Evolutionary conservation across 1,140 invertebrate species (phyloP).

Genomic region (Mesaphorura yosii): DNA sequence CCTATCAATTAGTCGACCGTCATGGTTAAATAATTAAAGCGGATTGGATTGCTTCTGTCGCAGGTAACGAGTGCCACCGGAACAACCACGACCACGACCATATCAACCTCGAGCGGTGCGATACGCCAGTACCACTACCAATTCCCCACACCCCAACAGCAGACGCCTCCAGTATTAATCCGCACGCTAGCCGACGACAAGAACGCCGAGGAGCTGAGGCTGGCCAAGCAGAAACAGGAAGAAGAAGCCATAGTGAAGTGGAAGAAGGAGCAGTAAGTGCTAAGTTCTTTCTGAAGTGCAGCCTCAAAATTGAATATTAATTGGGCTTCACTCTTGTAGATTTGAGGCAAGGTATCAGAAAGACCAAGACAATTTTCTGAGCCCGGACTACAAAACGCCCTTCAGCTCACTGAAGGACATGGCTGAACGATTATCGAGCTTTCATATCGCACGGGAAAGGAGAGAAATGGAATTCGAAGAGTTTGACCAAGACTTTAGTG

Average conservation of each 20-base stretch:
- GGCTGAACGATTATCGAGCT: slow-evolving; percentile 62
- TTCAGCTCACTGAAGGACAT: slow-evolving; percentile 63
- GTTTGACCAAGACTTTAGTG: slow-evolving; percentile 63
- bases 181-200: slow-evolving; percentile 16
- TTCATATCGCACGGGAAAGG: slow-evolving; percentile 66
- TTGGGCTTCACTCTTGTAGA: slow-evolving; percentile 34
- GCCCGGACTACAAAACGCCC: slow-evolving; percentile 63
- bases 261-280: slow-evolving; percentile 28
- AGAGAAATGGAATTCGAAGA: slow-evolving; percentile 55
- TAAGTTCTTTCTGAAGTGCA: too few relatives aligned
- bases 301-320: slow-evolving; percentile 5
- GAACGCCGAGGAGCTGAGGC: slow-evolving; percentile 22
- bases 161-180: not conserved
- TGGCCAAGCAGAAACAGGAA: slow-evolving; percentile 19
- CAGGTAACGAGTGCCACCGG: slow-evolving; percentile 6
- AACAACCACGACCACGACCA: not conserved
- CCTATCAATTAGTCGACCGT: too few relatives aligned
- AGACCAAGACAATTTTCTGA: slow-evolving; percentile 63
- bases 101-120: slow-evolving; percentile 3
- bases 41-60: too few relatives aligned
- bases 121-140: not conserved
- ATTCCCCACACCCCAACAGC: not conserved
- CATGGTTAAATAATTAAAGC: too few relatives aligned
- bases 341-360: slow-evolving; percentile 63
- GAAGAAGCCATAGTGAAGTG: slow-evolving; percentile 25